phyloP scores from a whole-genome alignment of 2,888 invertebrate genomes.

The Campoplex capitator region DNA sequence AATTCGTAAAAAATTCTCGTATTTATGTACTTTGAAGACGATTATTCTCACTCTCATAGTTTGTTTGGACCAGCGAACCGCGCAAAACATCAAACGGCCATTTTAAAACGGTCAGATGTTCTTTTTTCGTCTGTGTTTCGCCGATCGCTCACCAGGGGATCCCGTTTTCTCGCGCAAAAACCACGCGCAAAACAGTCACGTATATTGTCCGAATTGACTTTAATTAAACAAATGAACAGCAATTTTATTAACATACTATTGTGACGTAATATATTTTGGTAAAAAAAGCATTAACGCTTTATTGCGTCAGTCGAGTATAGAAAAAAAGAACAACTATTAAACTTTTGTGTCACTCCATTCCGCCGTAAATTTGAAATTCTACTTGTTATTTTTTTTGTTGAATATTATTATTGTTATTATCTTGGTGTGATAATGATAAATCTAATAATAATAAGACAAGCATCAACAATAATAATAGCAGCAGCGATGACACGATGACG shows the following conservation, averaged over 20 bases:
- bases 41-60: constrained; percentile 31
- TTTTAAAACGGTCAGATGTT: constrained; percentile 43
- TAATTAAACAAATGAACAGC: not conserved
- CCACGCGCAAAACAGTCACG: not conserved
- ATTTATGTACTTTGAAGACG: constrained; percentile 3
- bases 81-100: constrained; percentile 53
- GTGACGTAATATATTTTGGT: not conserved
- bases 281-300: not conserved
- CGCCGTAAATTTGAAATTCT: not conserved
- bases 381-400: not conserved
- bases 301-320: not conserved
- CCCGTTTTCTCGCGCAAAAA: not conserved
- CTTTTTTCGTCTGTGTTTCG: not conserved
- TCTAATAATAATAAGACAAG: constrained; percentile 6
- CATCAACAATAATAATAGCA: constrained; percentile 35
- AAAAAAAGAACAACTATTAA: not conserved
- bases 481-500: constrained; percentile 13
- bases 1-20: not conserved
- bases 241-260: not conserved
- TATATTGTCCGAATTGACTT: not conserved
- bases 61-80: constrained; percentile 38
- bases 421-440: not conserved
- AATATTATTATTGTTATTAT: not conserved
- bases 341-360: not conserved
- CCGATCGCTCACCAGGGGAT: constrained; percentile 7